These are phyloP conservation scores for Lutjanus argentimaculatus DNA, from an alignment of 2,797 vertebrate genomes.

Conservation along the genomic window DNA sequence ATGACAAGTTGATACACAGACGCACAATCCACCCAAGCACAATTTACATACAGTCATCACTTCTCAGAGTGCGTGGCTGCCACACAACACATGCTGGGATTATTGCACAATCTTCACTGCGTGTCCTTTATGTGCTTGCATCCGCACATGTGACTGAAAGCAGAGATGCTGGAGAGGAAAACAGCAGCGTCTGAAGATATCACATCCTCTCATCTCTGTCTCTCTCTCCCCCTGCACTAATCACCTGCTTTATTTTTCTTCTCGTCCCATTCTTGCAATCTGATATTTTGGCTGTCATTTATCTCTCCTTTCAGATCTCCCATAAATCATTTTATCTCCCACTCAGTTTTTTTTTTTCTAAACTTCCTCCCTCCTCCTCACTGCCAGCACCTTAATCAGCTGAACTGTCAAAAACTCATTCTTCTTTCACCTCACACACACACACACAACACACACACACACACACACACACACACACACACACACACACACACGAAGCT, in stretches of 20 bases:
- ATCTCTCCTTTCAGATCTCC: slow-evolving; percentile 77
- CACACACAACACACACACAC: slow-evolving; percentile 40
- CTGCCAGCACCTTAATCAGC: slow-evolving; percentile 81
- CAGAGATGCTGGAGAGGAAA: slow-evolving; percentile 40
- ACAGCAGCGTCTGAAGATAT: slow-evolving; percentile 56
- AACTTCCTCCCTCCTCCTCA: slow-evolving; percentile 61
- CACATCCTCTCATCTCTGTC: slow-evolving; percentile 64
- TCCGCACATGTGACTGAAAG: slow-evolving; percentile 53
- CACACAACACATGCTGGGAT: slow-evolving; percentile 49
- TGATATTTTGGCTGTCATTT: slow-evolving; percentile 80
- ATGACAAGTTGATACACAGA: slow-evolving; percentile 70
- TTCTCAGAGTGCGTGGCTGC: slow-evolving; percentile 61
- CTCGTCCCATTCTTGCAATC: slow-evolving; percentile 71
- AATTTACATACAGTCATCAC: slow-evolving; percentile 76
- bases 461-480: slow-evolving; percentile 29
- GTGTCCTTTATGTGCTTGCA: slow-evolving; percentile 38
- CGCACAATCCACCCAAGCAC: slow-evolving; percentile 40
- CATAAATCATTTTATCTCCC: slow-evolving; percentile 81
- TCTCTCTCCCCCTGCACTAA: slow-evolving; percentile 62
- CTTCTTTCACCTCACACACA: slow-evolving; percentile 67
- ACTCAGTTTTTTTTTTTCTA: slow-evolving; percentile 59
- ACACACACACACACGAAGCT: slow-evolving; percentile 36
- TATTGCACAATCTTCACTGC: slow-evolving; percentile 40
- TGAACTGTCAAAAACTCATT: slow-evolving; percentile 79
- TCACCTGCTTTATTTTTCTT: slow-evolving; percentile 79